These are phyloP conservation scores for Pavo muticus DNA, from an alignment of 2,113 vertebrate species.

Conservation along the genomic window DNA sequence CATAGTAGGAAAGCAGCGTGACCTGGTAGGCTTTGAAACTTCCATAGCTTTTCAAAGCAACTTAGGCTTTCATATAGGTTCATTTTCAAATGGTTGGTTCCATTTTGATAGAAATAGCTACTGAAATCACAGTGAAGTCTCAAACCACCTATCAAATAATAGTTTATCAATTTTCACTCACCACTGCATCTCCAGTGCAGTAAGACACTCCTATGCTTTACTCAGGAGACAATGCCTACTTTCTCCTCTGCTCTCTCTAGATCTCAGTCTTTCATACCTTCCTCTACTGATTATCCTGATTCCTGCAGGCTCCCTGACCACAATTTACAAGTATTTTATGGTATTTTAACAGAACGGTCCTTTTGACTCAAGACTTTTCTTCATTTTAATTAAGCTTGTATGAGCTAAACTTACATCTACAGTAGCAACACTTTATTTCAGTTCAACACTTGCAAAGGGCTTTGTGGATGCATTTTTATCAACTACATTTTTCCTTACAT, in stretches of 20 bases:
- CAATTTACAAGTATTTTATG: accelerated
- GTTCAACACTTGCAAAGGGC: background rate
- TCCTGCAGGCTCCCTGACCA: background rate
- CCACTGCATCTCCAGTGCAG: background rate
- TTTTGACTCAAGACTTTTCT: background rate
- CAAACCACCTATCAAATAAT: background rate
- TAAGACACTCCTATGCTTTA: background rate
- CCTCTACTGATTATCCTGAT: background rate
- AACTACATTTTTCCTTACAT: background rate
- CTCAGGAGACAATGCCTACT: background rate
- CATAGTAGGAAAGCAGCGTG: accelerated
- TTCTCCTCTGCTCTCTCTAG: background rate
- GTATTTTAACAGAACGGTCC: background rate
- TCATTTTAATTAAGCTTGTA: accelerated
- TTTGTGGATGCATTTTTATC: background rate
- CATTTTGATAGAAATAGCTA: background rate
- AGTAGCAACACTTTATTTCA: background rate
- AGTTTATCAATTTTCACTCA: background rate
- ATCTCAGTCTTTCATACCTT: background rate
- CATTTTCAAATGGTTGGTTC: background rate
- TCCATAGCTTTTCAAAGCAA: background rate
- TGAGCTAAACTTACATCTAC: background rate
- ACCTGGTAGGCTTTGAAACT: background rate
- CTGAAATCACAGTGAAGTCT: background rate
- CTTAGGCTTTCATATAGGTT: background rate